Percentiles rank a stretch among this genome's conserved stretches.
These are phyloP conservation scores for Heliconius hewitsoni DNA, from an alignment of 1,140 invertebrate species.

Conservation along the genomic window DNA sequence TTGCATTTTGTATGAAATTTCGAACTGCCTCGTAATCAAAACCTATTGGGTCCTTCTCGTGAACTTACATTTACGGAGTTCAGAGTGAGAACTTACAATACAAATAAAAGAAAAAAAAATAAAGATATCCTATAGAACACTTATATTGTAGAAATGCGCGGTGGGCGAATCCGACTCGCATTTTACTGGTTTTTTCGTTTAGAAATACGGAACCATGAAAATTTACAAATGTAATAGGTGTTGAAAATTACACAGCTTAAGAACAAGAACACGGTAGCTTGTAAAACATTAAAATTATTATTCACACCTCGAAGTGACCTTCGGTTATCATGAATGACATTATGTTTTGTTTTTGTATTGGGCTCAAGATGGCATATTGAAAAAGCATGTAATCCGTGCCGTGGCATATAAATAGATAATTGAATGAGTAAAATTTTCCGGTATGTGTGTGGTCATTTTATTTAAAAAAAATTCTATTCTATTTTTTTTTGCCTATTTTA, in stretches of 20 bases:
- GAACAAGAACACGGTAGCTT: neutral
- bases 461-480: neutral
- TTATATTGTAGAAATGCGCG: too few species aligned
- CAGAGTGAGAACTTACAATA: too few species aligned
- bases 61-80: too few species aligned
- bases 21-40: too few species aligned
- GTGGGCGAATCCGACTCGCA: too few species aligned
- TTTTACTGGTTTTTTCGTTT: too few species aligned
- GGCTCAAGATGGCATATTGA: neutral
- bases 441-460: neutral
- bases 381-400: neutral
- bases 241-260: neutral
- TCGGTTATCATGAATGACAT: neutral
- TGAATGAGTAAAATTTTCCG: neutral
- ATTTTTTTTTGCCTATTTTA: too few species aligned
- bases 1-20: too few species aligned
- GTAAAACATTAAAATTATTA: neutral
- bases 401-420: neutral
- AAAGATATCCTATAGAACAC: too few species aligned
- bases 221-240: neutral
- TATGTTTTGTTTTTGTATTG: neutral
- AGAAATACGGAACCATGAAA: too few species aligned
- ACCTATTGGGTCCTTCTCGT: too few species aligned
- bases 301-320: neutral
- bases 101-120: too few species aligned